Percentiles rank a stretch among this genome's conserved stretches.
Evolutionary conservation across 2,797 vertebrate genomes (phyloP).

Genomic region (Craterocephalus amniculus): DNA sequence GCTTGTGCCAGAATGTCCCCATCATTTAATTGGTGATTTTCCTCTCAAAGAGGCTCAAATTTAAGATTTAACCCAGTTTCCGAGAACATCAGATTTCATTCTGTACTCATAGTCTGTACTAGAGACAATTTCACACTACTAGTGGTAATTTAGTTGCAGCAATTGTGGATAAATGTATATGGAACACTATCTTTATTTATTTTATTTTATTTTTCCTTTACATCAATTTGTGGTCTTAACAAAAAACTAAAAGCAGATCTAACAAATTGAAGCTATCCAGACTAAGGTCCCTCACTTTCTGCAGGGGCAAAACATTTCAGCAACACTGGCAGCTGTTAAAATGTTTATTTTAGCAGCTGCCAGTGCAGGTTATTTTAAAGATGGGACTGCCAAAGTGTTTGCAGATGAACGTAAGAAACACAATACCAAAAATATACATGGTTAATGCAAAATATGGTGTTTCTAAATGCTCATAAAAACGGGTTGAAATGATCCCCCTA

Average conservation of each 20-base stretch:
- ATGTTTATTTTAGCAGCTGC: no score
- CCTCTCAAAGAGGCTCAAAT: not conserved
- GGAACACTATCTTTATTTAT: not conserved
- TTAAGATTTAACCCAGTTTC: not conserved
- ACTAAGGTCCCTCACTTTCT: not conserved
- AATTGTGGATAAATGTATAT: no score
- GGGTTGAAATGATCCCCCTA: no score
- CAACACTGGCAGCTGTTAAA: no score
- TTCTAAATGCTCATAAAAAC: no score
- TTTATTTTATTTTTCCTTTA: not conserved
- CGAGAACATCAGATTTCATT: not conserved
- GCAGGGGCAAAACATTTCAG: not conserved
- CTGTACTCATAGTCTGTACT: no score
- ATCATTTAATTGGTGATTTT: constrained; percentile 2
- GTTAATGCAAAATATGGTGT: no score
- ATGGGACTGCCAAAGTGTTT: not conserved
- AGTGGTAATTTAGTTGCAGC: not conserved
- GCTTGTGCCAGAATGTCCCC: constrained; percentile 21
- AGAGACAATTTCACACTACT: not conserved
- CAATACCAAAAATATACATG: no score
- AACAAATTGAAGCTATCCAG: not conserved
- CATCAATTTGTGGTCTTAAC: not conserved
- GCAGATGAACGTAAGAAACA: not conserved
- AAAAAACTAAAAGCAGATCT: not conserved
- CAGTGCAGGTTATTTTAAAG: not conserved